phyloP scores from a whole-genome alignment of 2,888 invertebrate species.

The Furcula furcula region DNA sequence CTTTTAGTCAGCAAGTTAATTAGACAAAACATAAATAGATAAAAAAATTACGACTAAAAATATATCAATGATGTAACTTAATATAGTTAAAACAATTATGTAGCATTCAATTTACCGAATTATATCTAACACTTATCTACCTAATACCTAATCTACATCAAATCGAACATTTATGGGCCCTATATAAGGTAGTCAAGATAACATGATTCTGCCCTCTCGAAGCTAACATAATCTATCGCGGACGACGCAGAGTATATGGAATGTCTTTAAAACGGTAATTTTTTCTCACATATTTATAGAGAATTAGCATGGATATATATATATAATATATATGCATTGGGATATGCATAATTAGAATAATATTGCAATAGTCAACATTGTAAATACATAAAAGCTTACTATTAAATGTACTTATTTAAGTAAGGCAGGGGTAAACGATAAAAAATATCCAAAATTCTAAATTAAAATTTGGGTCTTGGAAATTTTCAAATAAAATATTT shows the following conservation, averaged over 20 bases:
- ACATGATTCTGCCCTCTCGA: slow-evolving; percentile 30
- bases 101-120: slow-evolving; percentile 45
- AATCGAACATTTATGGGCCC: slow-evolving; percentile 63
- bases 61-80: slow-evolving; percentile 15
- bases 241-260: slow-evolving; percentile 18
- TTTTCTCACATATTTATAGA: slow-evolving; percentile 10
- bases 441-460: slow-evolving; percentile 62
- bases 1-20: too few species aligned
- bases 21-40: slow-evolving; percentile 5
- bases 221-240: slow-evolving; percentile 29
- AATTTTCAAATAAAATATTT: slow-evolving; percentile 43
- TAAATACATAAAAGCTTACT: slow-evolving; percentile 77
- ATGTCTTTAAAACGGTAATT: slow-evolving; percentile 23
- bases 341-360: slow-evolving; percentile 49
- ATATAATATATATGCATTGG: slow-evolving; percentile 11
- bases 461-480: slow-evolving; percentile 41
- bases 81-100: slow-evolving; percentile 26
- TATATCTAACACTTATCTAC: slow-evolving; percentile 67
- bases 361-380: slow-evolving; percentile 78
- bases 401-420: slow-evolving; percentile 53
- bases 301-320: slow-evolving; percentile 16
- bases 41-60: slow-evolving; percentile 4
- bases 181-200: slow-evolving; percentile 38
- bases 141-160: slow-evolving; percentile 60
- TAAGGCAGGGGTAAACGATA: slow-evolving; percentile 72